A percentile compares a stretch with the other conserved stretches of the same genome.
Conservation (phyloP, 1,140 invertebrate genomes). For the Procambarus clarkii region DNA sequence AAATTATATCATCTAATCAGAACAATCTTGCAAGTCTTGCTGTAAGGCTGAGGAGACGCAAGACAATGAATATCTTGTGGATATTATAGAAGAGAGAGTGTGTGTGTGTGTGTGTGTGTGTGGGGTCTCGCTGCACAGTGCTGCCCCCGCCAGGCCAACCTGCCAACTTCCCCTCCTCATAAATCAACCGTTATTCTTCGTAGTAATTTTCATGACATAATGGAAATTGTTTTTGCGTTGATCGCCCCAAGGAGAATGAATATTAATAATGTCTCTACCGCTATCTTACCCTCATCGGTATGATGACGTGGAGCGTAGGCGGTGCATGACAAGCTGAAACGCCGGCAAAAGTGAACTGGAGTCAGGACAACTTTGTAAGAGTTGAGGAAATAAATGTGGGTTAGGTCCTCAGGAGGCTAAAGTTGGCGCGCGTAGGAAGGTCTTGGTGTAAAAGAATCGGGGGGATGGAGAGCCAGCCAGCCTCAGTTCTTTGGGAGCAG, state of each 20-base stretch:
- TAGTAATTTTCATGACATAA: conserved; percentile 70
- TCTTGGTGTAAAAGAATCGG: conserved; percentile 34
- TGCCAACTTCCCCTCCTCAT: conserved; percentile 60
- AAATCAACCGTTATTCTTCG: conserved; percentile 69
- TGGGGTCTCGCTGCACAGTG: conserved; percentile 61
- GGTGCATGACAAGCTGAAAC: neutral
- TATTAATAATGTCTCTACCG: conserved; percentile 61
- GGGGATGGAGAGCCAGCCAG: conserved; percentile 14
- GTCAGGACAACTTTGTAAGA: conserved; percentile 16
- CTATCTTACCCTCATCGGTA: neutral
- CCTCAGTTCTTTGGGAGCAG: conserved; percentile 28
- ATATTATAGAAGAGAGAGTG: neutral
- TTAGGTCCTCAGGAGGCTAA: conserved; percentile 29
- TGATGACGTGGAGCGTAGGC: neutral
- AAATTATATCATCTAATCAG: too few species aligned
- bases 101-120: too few species aligned
- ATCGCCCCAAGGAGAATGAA: conserved; percentile 66
- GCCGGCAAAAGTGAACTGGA: neutral
- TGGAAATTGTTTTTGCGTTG: conserved; percentile 69
- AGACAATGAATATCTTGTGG: conserved; percentile 35
- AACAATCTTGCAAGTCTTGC: neutral
- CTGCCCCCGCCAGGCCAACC: conserved; percentile 65
- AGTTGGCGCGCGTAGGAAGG: conserved; percentile 49
- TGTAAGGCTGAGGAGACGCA: neutral
- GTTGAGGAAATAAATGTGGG: conserved; percentile 60